Percentiles rank a stretch among this genome's conserved stretches.
phyloP scores from a whole-genome alignment of 2,113 vertebrate species.

The Meles meles region DNA sequence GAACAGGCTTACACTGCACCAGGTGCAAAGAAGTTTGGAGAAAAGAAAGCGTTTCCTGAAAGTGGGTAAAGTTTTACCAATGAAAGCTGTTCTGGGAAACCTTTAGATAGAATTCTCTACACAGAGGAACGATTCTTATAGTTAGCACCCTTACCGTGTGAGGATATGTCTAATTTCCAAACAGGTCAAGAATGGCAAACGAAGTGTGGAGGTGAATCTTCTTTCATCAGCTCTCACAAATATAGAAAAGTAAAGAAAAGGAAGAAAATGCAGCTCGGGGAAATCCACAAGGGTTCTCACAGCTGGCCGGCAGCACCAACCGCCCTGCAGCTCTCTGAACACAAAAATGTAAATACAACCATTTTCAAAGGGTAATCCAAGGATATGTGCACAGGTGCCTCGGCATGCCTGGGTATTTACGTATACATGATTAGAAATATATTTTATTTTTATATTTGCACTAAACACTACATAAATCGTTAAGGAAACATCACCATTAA shows the following conservation, averaged over 20 bases:
- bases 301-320: background rate
- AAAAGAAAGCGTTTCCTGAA: background rate
- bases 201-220: background rate
- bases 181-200: background rate
- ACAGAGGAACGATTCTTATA: background rate
- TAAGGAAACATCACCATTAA: background rate
- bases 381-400: background rate
- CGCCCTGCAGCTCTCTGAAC: background rate
- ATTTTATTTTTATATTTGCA: background rate
- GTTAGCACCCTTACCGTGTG: background rate
- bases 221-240: background rate
- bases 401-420: background rate
- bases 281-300: background rate
- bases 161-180: background rate
- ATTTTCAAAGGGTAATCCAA: background rate
- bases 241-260: background rate
- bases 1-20: background rate
- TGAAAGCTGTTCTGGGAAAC: background rate
- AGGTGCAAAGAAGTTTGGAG: background rate
- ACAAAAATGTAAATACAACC: background rate
- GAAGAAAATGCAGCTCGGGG: background rate
- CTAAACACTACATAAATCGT: background rate
- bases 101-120: background rate
- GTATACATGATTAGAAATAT: background rate
- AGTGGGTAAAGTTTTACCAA: background rate